Evolutionary conservation across 2,888 invertebrate species (phyloP), one percentile per base, ranked within the genome.

Genomic region (Idaea straminata): DNA sequence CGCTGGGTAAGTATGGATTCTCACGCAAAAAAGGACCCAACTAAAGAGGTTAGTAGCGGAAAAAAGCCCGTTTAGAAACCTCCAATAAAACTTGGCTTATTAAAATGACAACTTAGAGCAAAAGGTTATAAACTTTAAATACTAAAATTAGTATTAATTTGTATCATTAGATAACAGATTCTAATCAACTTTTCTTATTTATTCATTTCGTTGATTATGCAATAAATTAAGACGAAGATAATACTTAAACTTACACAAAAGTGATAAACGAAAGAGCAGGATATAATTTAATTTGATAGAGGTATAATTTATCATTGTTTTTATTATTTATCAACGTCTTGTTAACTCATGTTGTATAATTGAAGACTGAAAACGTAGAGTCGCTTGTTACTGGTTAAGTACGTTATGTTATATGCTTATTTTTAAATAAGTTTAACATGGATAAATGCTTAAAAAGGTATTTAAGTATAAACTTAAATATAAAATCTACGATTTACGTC

Each of bases 191-290:
- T 36, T 25, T 7, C 36, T 10, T 47, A 47, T 13, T 13, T 13
- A 47, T 47, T 47, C 6, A 47, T 10, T 47, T 47, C 47, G 47
- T 13, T 10, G 3, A 47, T 6, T 47, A 47, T 5, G 47, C 47
- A 47, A 47, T 47, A 13, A 47, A 13, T 47, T 47, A 10, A 47
- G 36, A 36, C 13, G 13, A 47, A 47, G 13, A 47, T 13, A 47
- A 47, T 47, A 47, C 10, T 47, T 47, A 47, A 47, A 47, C 47
- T 47, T 47, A 47, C 47, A 47, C 6, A 47, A 10, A 47, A 47
- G 47, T 47, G 47, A 47, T 47, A 47, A 47, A 47, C 47, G 47
- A 47, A 60, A 60, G 60, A 63, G 13, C 47, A 47, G 47, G 47
- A 47, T 47, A 47, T 47, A 47, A 47, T 47, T 47, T 47, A 47